Evolutionary conservation across 2,888 invertebrate species (phyloP).

Genomic region (Arctia plantaginis): DNA sequence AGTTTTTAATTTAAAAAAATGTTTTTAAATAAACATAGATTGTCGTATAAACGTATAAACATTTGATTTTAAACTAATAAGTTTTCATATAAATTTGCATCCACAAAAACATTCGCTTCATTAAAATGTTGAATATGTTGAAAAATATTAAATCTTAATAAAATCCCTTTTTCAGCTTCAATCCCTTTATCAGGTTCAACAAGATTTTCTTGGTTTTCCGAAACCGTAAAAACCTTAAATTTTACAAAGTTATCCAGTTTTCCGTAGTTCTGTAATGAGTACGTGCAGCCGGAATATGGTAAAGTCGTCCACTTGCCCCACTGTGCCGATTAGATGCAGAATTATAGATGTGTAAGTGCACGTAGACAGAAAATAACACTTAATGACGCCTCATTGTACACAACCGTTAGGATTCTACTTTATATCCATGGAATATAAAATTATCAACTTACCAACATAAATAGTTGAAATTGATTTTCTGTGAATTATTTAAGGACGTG

Average conservation of each 20-base stretch:
- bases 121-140: neutral
- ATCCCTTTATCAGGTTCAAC: neutral
- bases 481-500: constrained; percentile 14
- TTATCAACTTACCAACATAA: constrained; percentile 27
- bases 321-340: constrained; percentile 61
- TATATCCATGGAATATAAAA: constrained; percentile 21
- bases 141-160: neutral
- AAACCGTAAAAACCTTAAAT: neutral
- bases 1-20: too few relatives aligned
- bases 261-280: neutral
- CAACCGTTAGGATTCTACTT: constrained; percentile 46
- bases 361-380: constrained; percentile 67
- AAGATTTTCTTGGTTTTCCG: neutral
- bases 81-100: neutral
- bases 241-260: neutral
- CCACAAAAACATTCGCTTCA: neutral
- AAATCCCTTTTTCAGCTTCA: too few relatives aligned
- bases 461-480: constrained; percentile 28
- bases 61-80: neutral
- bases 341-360: constrained; percentile 60
- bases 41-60: too few relatives aligned
- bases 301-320: constrained; percentile 49
- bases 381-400: constrained; percentile 50
- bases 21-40: too few relatives aligned
- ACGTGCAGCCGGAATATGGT: constrained; percentile 7